Evolutionary conservation across 2,797 vertebrate genomes (phyloP).

Genomic region (Hylomyscus alleni): DNA sequence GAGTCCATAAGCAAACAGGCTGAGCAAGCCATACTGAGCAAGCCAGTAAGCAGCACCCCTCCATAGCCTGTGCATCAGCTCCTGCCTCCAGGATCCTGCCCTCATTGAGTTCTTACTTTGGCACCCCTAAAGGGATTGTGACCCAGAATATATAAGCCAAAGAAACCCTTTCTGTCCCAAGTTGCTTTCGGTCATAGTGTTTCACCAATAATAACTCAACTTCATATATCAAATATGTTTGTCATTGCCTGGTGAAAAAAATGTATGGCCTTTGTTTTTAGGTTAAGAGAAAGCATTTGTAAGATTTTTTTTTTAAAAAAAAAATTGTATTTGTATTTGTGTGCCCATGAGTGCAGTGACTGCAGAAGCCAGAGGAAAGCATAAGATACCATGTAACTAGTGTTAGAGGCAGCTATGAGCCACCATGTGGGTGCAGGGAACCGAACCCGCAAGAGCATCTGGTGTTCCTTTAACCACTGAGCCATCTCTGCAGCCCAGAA

Average conservation of each 20-base stretch:
- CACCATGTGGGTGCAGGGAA: not conserved
- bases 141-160: not conserved
- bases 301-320: not conserved
- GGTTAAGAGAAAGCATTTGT: not conserved
- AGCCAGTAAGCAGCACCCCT: not conserved
- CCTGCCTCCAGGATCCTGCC: not conserved
- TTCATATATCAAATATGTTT: not conserved
- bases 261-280: not conserved
- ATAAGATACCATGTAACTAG: too few species aligned
- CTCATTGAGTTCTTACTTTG: not conserved
- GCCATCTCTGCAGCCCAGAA: too few species aligned
- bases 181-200: not conserved
- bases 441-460: not conserved
- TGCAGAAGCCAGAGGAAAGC: not conserved
- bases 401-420: too few species aligned
- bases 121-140: not conserved
- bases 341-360: not conserved
- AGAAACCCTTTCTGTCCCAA: not conserved
- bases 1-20: not conserved
- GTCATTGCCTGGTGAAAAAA: not conserved
- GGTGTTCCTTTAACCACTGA: not conserved
- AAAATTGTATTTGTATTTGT: not conserved
- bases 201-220: not conserved
- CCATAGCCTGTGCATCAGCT: not conserved
- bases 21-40: not conserved